Evolutionary conservation across 2,797 vertebrate species (phyloP).

Genomic region (Meriones psammophilus): DNA sequence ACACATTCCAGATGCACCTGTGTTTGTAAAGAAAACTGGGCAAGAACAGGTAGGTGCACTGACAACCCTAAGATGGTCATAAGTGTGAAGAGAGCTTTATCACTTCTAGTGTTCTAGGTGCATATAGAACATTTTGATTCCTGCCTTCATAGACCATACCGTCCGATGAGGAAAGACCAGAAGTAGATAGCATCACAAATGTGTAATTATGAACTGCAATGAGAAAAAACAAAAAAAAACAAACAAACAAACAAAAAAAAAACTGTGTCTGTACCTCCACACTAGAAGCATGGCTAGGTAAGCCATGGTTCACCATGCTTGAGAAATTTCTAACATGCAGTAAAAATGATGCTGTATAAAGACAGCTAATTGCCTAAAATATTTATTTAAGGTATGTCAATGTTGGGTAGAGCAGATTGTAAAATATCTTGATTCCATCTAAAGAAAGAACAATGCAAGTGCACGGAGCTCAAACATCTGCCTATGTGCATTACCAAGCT

Average conservation of each 20-base stretch:
- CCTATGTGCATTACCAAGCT: neutral
- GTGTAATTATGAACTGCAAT: neutral
- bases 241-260: neutral
- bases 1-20: neutral
- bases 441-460: neutral
- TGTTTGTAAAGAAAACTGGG: neutral
- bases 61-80: neutral
- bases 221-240: neutral
- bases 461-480: neutral
- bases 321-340: neutral
- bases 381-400: neutral
- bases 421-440: constrained; percentile 31
- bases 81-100: neutral
- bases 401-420: neutral
- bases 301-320: neutral
- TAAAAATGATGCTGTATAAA: constrained; percentile 37
- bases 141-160: neutral
- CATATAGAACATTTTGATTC: neutral
- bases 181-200: neutral
- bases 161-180: neutral
- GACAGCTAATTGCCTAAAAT: constrained; percentile 38
- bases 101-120: neutral
- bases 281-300: neutral
- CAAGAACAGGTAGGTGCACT: neutral
- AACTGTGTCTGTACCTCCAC: neutral